Evolutionary conservation across 2,888 invertebrate genomes (phyloP), one percentile per base, ranked within the genome.

Genomic region (Plutella xylostella): DNA sequence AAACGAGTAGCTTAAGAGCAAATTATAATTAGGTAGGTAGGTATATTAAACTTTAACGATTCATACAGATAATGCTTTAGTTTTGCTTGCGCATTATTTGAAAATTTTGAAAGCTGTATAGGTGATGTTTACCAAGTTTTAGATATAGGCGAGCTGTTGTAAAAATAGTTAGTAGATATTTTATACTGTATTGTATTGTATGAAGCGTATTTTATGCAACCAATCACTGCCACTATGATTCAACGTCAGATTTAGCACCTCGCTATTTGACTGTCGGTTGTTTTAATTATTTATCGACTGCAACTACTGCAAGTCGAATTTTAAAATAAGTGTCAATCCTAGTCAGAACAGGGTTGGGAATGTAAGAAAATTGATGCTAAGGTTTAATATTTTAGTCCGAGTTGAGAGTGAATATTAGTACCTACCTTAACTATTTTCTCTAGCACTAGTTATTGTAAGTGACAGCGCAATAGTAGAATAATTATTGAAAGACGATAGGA

Each of bases 301-400:
- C n/a, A n/a, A n/a, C n/a, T n/a, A n/a, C n/a, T n/a, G n/a, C n/a
- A n/a, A 18, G 30, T 20, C 9, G 17, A 22, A 20, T 22, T 17
- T 34, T 34, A 18, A 20, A n/a, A 39, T 34, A 71, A 63, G 72
- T 71, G 68, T 70, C 82, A 78, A 78, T 80, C 82, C 82, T 82
- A 82, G 82, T 82, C 82, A 80, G 61, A 60, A 70, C 75, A 77
- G 79, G 82, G 79, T 80, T 82, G 79, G 74, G 68, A 72, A 66
- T 57, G 48, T 55, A 37, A 19, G 43, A 47, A 55, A 56, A 49
- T 4, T 28, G 6, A 28, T 4, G n/a, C 4, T 4, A 28, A 6
- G 28, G 11, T 6, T 28, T 14, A 1, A 1, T 15, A 15, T 14
- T 34, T 34, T 17, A 1, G 9, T 4, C 15, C 14, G 14, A 34